Base-by-base conservation (phyloP, 1,140 invertebrate species). In the Nephila pilipes region DNA sequence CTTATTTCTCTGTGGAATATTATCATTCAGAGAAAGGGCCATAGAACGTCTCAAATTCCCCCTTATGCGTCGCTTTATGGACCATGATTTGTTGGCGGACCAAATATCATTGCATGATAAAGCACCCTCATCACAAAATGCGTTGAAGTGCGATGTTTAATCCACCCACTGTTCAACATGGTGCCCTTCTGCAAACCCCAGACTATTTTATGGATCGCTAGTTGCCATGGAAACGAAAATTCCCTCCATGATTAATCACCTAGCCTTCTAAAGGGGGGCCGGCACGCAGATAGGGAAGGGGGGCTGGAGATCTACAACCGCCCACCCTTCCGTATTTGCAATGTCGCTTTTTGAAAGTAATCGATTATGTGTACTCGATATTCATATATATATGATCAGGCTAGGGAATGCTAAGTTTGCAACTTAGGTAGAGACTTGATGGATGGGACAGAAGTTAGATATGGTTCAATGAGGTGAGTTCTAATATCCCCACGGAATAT, bases 191-290 rank as follows among this genome's bases (percentile, higher is more conserved):
- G 10, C 63, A 32, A 36, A 55, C 38, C 85, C 38, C 22, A 6
- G 36, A 60, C n/a, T 38, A 20, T 75, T 69, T 88, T 88, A 88
- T 88, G 65, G 87, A 88, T 88, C 87, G 87, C 12, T 32, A 29
- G 87, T 88, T 36, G 54, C 87, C 36, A 88, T 88, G 63, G 63
- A 12, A 69, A 88, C 87, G 32, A 55, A 32, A 88, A 88, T 75
- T 88, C 87, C 87, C 63, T 46, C 60, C 87, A 69, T 88, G 87
- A 88, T 88, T 88, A 88, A 88, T 88, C 87, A 88, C 87, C 55
- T 63, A 63, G 32, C 54, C 87, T 88, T 65, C 87, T 32, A 32
- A 36, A 58, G 20, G 20, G 25, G 58, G 85, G 85, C 5, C n/a
- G n/a, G 54, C 18, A 55, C 54, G 54, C 63, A 57, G 69, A 75